These are phyloP conservation scores for Erpornis zantholeuca DNA, from an alignment of 2,113 vertebrate species.

Conservation along the genomic window DNA sequence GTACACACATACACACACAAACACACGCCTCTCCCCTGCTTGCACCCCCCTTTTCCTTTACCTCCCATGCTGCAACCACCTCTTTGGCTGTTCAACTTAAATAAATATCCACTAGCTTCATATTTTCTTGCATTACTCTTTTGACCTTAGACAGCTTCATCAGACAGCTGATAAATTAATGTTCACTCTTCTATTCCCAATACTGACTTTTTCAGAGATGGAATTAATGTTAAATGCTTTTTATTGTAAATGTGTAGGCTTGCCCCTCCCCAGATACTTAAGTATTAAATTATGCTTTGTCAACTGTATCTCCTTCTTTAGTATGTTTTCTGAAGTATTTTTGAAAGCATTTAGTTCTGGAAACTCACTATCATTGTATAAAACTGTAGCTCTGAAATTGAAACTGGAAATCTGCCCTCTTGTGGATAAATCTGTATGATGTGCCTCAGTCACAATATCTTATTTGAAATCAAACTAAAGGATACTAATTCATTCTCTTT, in stretches of 20 bases:
- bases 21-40: not conserved
- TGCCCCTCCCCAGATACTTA: not conserved
- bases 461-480: not conserved
- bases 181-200: not conserved
- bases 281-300: not conserved
- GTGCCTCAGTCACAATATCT: not conserved
- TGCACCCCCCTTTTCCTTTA: not conserved
- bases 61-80: not conserved
- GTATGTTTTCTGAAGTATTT: not conserved
- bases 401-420: conserved; percentile 9
- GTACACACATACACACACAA: too few relatives aligned
- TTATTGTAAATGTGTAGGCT: not conserved
- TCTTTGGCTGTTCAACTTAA: not conserved
- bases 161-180: not conserved
- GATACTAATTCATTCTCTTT: not conserved
- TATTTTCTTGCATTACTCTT: not conserved
- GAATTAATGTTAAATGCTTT: not conserved
- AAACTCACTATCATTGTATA: not conserved
- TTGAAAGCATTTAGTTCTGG: not conserved
- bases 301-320: not conserved
- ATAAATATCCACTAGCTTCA: not conserved
- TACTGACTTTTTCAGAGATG: not conserved
- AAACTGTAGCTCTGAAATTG: not conserved
- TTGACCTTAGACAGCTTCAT: not conserved
- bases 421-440: not conserved